Base-by-base conservation (phyloP, 2,888 invertebrate genomes). In the Drosophila vallismaia region DNA sequence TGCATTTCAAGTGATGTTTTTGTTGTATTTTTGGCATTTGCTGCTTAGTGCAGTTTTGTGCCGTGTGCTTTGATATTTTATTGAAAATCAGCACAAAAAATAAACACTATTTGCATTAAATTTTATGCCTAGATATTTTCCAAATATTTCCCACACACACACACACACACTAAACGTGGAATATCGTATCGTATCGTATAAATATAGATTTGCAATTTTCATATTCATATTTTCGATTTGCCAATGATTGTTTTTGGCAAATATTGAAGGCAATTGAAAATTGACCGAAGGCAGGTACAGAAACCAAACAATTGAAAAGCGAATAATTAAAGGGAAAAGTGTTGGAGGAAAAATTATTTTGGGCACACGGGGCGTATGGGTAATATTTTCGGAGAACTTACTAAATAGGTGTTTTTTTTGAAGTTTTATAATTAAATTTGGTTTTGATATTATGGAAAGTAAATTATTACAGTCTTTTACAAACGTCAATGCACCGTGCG, bases 211-310 rank as follows among this genome's bases (percentile, higher is more conserved):
- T 29, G 62, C 67, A 45, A 50, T 59, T 71, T 40, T 71, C 62
- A 67, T 71, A 71, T 71, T 71, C 48, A 67, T 59, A 71, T 67
- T 67, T 49, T 67, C 36, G 71, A 67, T 67, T 71, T 67, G 55
- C 75, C 87, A 77, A 71, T 79, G 87, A 86, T 79, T 86, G 79
- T 80, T 80, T 64, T 64, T 78, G 79, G 79, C 88, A 85, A 78
- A 85, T 79, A 71, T 81, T 85, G 72, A 78, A 81, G 82, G 79
- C 79, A 79, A 87, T 87, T 70, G 56, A 85, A 81, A 75, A 49
- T 77, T 54, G 70, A 64, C 31, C 55, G 58, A 63, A 79, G 77
- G 62, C 75, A 58, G 45, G 63, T 54, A 69, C 69, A 63, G 63
- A 48, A 55, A 8, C 56, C 14, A 42, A 63, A 68, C 54, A 64